Base-by-base conservation (phyloP, 2,113 vertebrate genomes). In the Oreochromis aureus region DNA sequence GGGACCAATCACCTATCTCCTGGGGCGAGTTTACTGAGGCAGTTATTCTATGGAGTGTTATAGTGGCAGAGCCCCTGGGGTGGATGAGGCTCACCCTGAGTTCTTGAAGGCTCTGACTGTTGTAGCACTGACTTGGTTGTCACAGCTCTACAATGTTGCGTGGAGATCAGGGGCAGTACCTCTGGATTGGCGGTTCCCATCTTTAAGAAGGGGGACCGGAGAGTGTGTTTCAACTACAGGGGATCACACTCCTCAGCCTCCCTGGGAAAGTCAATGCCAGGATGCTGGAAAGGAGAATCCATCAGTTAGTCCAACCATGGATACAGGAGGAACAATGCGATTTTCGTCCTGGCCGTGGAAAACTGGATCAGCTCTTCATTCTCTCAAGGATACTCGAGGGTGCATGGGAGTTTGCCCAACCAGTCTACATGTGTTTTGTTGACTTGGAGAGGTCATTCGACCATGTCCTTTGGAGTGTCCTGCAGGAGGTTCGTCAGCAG, bases 261-360 rank as follows among this genome's bases (percentile, higher is more conserved):
- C 59, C 34, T 36, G 18, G 59, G 18, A 63, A 63, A n/a, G 32
- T 63, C 32, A n/a, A 1, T 36, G 59, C 36, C 32, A 63, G 59
- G 18, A 36, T 63, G 59, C 32, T 63, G 59, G 18, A 63, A 63
- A 36, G 59, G 32, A n/a, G 2, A 63, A 18, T n/a, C 32, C 32
- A 19, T 63, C 32, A 10, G 2, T 36, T 63, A 63, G 59, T 63
- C 59, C 10, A 63, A 1, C 11, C 32, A 8, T 36, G 3, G 2
- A 32, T 36, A 1, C 32, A 63, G 59, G 18, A n/a, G n/a, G 53
- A 54, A 22, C 53, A 54, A n/a, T 63, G 32, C 19, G 9, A 18
- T 0, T 0, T 1, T 58, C 4, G 19, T n/a, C 59, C 59, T 36
- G 34, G 59, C 32, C 4, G 2, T 63, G 59, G 4, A 36, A 5